Conservation (phyloP, 1,140 invertebrate species). For the Hylaeus volcanicus region DNA sequence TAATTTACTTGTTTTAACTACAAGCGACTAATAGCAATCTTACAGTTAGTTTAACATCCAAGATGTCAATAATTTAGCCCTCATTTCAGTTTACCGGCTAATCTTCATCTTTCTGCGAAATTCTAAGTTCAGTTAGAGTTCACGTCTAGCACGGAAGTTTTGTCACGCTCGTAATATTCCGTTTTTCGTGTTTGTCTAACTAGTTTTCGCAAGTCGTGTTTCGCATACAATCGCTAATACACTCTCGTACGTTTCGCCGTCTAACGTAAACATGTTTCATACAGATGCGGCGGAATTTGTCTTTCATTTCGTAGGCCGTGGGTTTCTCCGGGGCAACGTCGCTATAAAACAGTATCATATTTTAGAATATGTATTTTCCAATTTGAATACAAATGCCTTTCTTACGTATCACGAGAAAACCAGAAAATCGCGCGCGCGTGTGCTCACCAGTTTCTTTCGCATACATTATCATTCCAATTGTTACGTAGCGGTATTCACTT, state of each 20-base stretch:
- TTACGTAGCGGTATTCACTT: too few species aligned
- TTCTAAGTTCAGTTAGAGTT: not conserved
- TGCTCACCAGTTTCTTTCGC: not conserved
- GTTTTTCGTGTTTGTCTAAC: too few species aligned
- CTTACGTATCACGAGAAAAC: not conserved
- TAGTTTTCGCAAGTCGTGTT: conserved; percentile 1
- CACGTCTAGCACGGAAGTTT: not conserved
- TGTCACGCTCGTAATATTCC: not conserved
- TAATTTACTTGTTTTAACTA: not conserved
- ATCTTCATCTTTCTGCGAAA: not conserved
- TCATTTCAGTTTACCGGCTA: too few species aligned
- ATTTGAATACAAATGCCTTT: conserved; percentile 41
- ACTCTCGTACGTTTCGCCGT: too few species aligned
- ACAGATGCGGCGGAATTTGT: too few species aligned
- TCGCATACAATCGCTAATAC: not conserved
- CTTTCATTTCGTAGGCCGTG: not conserved
- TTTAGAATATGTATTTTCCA: conserved; percentile 6
- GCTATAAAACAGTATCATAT: conserved; percentile 4
- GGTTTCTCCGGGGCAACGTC: not conserved
- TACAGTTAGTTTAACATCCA: too few species aligned
- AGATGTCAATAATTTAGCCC: too few species aligned
- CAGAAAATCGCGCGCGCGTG: not conserved
- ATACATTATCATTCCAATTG: not conserved
- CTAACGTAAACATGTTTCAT: too few species aligned
- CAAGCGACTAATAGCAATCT: too few species aligned